These are phyloP conservation scores for Grallaria varia DNA, from an alignment of 2,113 vertebrate species.

Conservation along the genomic window DNA sequence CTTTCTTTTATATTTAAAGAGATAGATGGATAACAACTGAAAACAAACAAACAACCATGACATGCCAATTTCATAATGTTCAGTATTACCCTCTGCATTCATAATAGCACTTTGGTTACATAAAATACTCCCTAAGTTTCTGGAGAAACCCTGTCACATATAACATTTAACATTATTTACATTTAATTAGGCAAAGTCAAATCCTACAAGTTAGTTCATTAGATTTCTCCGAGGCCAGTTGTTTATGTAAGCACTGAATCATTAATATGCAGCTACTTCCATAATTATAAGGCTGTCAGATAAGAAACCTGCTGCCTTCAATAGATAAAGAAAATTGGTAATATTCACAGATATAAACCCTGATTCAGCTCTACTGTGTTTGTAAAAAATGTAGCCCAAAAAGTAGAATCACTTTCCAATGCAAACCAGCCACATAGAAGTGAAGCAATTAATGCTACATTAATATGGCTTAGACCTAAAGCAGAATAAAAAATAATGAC, in stretches of 20 bases:
- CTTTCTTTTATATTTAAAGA: conserved; percentile 47
- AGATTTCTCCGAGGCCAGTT: conserved; percentile 78
- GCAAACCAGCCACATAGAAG: background rate
- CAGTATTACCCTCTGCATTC: background rate
- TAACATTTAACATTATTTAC: conserved; percentile 77
- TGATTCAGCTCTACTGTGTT: conserved; percentile 8
- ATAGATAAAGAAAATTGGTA: conserved; percentile 74
- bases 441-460: background rate
- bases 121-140: conserved; percentile 45
- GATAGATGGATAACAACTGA: background rate
- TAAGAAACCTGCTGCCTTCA: conserved; percentile 74
- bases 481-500: background rate
- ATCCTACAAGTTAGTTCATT: conserved; percentile 70
- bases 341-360: conserved; percentile 67
- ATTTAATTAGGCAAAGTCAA: conserved; percentile 79
- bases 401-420: conserved; percentile 30
- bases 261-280: conserved; percentile 74
- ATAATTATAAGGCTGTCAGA: conserved; percentile 75
- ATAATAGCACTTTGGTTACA: conserved; percentile 39
- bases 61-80: background rate
- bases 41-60: background rate
- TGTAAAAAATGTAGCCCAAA: conserved; percentile 43
- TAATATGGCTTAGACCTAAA: background rate
- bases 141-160: conserved; percentile 66
- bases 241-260: conserved; percentile 75